phyloP scores from a whole-genome alignment of 2,797 vertebrate species.

The Paratrypauchen microcephalus region DNA sequence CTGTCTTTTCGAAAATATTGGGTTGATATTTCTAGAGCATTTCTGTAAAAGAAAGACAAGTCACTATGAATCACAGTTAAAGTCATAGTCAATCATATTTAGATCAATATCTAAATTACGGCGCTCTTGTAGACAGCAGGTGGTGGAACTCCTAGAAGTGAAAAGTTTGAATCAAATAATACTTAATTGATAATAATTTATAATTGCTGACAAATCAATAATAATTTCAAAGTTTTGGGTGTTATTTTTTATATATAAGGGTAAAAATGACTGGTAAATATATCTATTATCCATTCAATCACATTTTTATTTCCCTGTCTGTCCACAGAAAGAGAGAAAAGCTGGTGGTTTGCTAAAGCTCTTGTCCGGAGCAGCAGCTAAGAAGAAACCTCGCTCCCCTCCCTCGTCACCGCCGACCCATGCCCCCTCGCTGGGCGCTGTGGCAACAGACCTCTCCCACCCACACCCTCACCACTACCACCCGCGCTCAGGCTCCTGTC shows the following conservation, averaged over 20 bases:
- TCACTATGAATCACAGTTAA: too few relatives aligned
- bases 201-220: too few relatives aligned
- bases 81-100: not conserved
- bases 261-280: not conserved
- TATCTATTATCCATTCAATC: not conserved
- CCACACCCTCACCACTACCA: slow-evolving; percentile 81
- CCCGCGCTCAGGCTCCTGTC: slow-evolving; percentile 91
- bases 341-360: slow-evolving; percentile 91
- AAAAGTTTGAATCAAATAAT: too few relatives aligned
- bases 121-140: too few relatives aligned
- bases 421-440: slow-evolving; percentile 71
- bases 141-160: too few relatives aligned
- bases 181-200: too few relatives aligned
- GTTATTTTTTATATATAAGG: not conserved
- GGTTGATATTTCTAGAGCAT: not conserved
- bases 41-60: not conserved
- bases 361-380: slow-evolving; percentile 90
- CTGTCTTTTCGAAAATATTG: not conserved
- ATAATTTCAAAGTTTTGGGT: too few relatives aligned
- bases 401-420: slow-evolving; percentile 90
- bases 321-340: slow-evolving; percentile 92
- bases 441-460: slow-evolving; percentile 58
- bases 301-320: not conserved
- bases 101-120: too few relatives aligned
- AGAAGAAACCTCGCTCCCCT: slow-evolving; percentile 93